Evolutionary conservation across 2,797 vertebrate genomes (phyloP), one percentile per base, ranked within the genome.

Genomic region (Otus scops): DNA sequence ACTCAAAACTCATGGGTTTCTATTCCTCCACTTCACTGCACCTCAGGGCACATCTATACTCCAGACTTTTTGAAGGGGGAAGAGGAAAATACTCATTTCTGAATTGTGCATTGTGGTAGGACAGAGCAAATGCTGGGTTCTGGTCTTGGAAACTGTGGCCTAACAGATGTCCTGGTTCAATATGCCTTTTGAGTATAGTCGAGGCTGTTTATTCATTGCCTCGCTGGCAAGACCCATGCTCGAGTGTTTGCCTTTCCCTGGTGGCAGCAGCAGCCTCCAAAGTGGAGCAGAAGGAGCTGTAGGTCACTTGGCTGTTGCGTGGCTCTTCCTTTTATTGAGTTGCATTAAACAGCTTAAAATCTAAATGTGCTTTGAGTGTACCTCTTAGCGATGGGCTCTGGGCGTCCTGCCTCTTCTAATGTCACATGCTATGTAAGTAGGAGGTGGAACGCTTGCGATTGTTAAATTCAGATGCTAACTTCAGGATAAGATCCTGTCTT

Each of bases 381-480:
- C 70, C 77, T 76, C 64, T 71, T 63, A 61, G 89, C 27, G 23
- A 43, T 54, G 80, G 93, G 87, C 92, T 96, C 82, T 32, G 87
- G 91, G 91, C 84, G 8, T 94, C 93, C 84, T 92, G 92, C 92
- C 96, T 86, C 67, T 60, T 36, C 48, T 60, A 3, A 12, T 86
- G 89, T 93, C 89, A 86, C 85, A 57, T 87, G 89, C 84, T 85
- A 11, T 28, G 0, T 2, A 83, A 90, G 94, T 84, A 36, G 96
- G 95, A 96, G 93, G 89, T 94, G 93, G 91, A 95, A 92, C 10
- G 5, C 88, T 92, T 1, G 41, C 91, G 41, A 70, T 85, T 86
- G 93, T 93, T 95, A 84, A 89, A 95, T 93, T 92, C 88, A 51
- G 95, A 91, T 75, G 69, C 91, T 77, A 89, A 93, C 94, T 96